These are phyloP conservation scores for Pteruthius melanotis DNA, from an alignment of 2,113 vertebrate genomes.

Conservation along the genomic window DNA sequence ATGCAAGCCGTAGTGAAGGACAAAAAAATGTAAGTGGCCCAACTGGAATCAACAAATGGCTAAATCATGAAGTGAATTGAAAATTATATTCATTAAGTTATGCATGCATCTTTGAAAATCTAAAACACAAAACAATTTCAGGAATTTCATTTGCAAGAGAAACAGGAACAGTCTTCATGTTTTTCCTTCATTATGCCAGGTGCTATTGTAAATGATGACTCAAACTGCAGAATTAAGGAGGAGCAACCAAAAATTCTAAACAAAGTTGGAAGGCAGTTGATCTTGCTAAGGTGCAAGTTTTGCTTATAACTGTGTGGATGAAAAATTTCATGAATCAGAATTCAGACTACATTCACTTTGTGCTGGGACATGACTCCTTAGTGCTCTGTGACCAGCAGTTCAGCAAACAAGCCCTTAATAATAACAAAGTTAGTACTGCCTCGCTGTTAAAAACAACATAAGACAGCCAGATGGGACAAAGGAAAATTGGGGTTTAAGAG, in stretches of 20 bases:
- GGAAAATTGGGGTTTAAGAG: accelerated
- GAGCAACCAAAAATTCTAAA: not conserved
- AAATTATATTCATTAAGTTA: not conserved
- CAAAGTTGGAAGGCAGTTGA: not conserved
- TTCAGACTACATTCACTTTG: not conserved
- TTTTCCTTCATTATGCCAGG: not conserved
- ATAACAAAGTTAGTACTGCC: not conserved
- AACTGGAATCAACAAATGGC: not conserved
- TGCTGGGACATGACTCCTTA: not conserved
- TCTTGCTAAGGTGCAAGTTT: not conserved
- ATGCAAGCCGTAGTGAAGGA: not conserved
- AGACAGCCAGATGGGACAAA: not conserved
- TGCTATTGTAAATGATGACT: not conserved
- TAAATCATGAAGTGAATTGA: not conserved
- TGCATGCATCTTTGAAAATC: not conserved
- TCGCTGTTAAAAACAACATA: accelerated
- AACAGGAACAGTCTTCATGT: not conserved
- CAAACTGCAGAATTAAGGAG: not conserved
- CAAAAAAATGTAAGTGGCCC: not conserved
- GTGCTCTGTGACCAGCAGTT: not conserved
- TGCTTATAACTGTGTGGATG: not conserved
- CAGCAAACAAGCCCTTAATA: not conserved
- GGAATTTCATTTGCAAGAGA: not conserved
- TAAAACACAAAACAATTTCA: not conserved
- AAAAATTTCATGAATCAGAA: not conserved